phyloP scores from a whole-genome alignment of 1,140 invertebrate genomes.

The Ips typographus region DNA sequence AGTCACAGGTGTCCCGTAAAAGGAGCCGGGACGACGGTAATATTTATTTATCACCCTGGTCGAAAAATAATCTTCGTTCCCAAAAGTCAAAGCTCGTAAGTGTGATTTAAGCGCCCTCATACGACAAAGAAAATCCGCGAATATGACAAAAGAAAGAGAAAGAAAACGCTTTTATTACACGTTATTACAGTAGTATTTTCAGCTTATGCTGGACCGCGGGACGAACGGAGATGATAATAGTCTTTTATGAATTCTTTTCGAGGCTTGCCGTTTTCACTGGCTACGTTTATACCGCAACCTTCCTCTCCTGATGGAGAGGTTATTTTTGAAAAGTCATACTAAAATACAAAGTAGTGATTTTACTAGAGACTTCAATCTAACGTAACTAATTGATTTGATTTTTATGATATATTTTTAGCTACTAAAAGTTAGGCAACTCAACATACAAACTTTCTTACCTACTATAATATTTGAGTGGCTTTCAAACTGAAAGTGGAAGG shows the following conservation, averaged over 20 bases:
- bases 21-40: constrained; percentile 1
- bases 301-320: too few relatives aligned
- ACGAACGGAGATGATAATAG: constrained; percentile 38
- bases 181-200: constrained; percentile 48
- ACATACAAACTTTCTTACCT: too few relatives aligned
- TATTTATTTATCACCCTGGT: constrained; percentile 26
- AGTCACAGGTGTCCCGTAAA: constrained; percentile 23
- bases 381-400: too few relatives aligned
- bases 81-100: constrained; percentile 35
- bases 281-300: constrained; percentile 19
- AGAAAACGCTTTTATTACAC: constrained; percentile 45
- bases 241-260: constrained; percentile 38
- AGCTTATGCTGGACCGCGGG: constrained; percentile 41
- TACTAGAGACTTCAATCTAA: too few relatives aligned
- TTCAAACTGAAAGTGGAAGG: too few relatives aligned
- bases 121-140: constrained; percentile 33
- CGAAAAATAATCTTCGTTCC: constrained; percentile 28
- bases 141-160: constrained; percentile 37
- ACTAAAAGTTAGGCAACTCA: too few relatives aligned
- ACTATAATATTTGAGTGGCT: too few relatives aligned
- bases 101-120: constrained; percentile 43
- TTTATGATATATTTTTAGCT: too few relatives aligned
- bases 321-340: too few relatives aligned
- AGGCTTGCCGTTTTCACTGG: background rate
- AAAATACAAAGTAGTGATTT: too few relatives aligned